phyloP scores from a whole-genome alignment of 2,888 invertebrate genomes.

The Agriopis leucophaearia region DNA sequence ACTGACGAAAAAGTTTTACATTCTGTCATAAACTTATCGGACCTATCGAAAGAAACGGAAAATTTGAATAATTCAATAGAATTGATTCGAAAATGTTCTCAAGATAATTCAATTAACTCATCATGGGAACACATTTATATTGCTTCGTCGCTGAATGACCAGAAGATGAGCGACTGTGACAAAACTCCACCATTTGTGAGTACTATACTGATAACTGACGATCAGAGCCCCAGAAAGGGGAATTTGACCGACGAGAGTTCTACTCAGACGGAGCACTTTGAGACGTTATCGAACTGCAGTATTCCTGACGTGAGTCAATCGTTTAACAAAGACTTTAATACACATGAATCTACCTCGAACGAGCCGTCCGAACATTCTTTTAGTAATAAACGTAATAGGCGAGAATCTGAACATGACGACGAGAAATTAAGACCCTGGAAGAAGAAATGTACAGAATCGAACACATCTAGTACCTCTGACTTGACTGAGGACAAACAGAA shows the following conservation, averaged over 20 bases:
- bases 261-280: conserved; percentile 67
- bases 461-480: conserved; percentile 66
- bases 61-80: conserved; percentile 66
- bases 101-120: conserved; percentile 59
- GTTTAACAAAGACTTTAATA: conserved; percentile 66
- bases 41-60: conserved; percentile 51
- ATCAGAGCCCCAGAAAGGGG: conserved; percentile 51
- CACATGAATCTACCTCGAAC: conserved; percentile 60
- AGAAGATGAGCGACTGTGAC: conserved; percentile 55
- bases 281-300: conserved; percentile 57
- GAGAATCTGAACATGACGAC: conserved; percentile 60
- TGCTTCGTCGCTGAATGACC: conserved; percentile 54
- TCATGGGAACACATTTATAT: conserved; percentile 72
- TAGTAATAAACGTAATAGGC: conserved; percentile 67
- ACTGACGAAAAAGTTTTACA: conserved; percentile 43
- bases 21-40: conserved; percentile 52
- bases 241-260: conserved; percentile 61
- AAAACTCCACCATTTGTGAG: conserved; percentile 71
- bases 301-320: conserved; percentile 66
- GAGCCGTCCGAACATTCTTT: conserved; percentile 62
- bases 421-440: conserved; percentile 65
- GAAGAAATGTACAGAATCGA: conserved; percentile 69
- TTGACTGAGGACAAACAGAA: conserved; percentile 56
- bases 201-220: conserved; percentile 66
- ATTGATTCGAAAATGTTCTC: conserved; percentile 69